phyloP scores from a whole-genome alignment of 2,113 vertebrate genomes.

The Periophthalmodon schlosseri region DNA sequence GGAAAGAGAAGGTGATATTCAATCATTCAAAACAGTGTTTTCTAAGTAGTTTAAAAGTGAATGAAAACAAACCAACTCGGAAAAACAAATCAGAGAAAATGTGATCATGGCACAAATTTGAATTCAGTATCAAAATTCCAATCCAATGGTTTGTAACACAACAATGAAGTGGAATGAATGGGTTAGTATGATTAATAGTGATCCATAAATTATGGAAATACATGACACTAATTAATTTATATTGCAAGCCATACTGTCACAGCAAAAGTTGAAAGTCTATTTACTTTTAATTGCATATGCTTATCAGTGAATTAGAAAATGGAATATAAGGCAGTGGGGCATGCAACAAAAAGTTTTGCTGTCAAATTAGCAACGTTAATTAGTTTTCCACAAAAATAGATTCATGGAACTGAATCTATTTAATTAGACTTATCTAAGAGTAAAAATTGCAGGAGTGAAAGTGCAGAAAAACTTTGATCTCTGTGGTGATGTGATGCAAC shows the following conservation, averaged over 20 bases:
- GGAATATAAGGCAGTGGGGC: not conserved
- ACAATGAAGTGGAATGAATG: not conserved
- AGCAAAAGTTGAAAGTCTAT: not conserved
- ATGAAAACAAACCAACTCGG: too few relatives aligned
- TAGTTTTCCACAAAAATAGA: not conserved
- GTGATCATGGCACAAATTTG: not conserved
- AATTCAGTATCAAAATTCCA: not conserved
- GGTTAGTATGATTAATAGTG: not conserved
- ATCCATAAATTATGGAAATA: not conserved
- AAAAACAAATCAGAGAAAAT: too few relatives aligned
- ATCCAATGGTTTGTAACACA: not conserved
- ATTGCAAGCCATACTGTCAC: not conserved
- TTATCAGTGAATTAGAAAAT: conserved; percentile 1
- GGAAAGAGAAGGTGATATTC: too few relatives aligned
- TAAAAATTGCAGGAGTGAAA: not conserved
- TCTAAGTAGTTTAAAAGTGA: too few relatives aligned
- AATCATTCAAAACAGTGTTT: too few relatives aligned
- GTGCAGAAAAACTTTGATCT: not conserved
- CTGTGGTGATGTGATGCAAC: not conserved
- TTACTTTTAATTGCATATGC: conserved; percentile 9
- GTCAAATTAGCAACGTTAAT: not conserved
- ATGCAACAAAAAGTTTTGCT: not conserved
- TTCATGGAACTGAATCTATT: not conserved
- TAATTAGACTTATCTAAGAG: not conserved
- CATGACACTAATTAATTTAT: not conserved